These are phyloP conservation scores for Cydia amplana DNA, from an alignment of 1,140 invertebrate species.

Conservation along the genomic window DNA sequence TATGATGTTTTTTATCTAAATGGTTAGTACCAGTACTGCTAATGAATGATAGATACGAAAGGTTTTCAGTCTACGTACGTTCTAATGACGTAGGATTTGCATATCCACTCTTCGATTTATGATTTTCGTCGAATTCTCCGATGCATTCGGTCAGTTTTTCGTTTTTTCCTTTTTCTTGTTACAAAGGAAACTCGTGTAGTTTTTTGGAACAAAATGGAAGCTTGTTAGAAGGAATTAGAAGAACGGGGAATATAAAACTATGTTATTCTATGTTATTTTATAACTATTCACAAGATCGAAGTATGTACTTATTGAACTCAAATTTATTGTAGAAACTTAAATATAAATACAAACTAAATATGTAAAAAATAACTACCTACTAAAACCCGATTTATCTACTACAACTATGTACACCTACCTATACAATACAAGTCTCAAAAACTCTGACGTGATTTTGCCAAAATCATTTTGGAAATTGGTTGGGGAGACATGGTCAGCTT, in stretches of 20 bases:
- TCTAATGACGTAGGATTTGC: constrained; percentile 64
- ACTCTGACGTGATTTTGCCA: too few species aligned
- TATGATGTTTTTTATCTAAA: not conserved
- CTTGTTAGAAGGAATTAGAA: constrained; percentile 6
- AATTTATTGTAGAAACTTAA: too few species aligned
- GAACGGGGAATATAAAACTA: not conserved
- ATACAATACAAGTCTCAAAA: too few species aligned
- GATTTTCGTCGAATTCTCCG: constrained; percentile 53
- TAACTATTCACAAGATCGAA: too few species aligned
- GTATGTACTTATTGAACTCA: too few species aligned
- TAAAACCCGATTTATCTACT: too few species aligned
- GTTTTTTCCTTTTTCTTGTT: constrained; percentile 32
- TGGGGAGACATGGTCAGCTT: too few species aligned
- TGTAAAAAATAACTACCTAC: too few species aligned
- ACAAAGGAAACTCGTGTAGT: constrained; percentile 20
- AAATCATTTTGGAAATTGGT: too few species aligned
- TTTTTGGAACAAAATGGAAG: constrained; percentile 1
- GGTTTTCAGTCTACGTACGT: constrained; percentile 54
- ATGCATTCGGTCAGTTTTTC: constrained; percentile 41
- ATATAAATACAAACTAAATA: too few species aligned
- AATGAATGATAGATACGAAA: constrained; percentile 78
- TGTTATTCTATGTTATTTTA: not conserved
- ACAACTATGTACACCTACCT: too few species aligned
- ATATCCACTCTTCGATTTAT: constrained; percentile 57
- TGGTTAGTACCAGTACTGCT: constrained; percentile 60